phyloP scores from a whole-genome alignment of 2,113 vertebrate genomes.

The Mus musculus region GRCm39 chr2:31633001-31633500 shows the following conservation, averaged over 20 bases:
- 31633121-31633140: neutral
- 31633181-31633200: neutral
- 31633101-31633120: neutral
- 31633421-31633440: neutral
- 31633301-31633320: neutral
- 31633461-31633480: neutral
- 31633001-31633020: neutral
- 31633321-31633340: conserved; percentile 6
- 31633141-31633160: neutral
- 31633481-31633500: neutral
- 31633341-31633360: conserved; percentile 12
- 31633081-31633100: neutral
- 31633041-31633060: neutral
- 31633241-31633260: neutral
- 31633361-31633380: neutral
- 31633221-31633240: neutral
- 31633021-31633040: neutral
- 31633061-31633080: neutral
- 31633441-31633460: neutral
- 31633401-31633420: neutral
- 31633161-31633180: conserved; percentile 31
- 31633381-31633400: neutral
- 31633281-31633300: neutral
- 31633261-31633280: conserved; percentile 9
- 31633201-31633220: neutral